Percentiles rank a stretch among this genome's conserved stretches.
phyloP scores from a whole-genome alignment of 2,888 invertebrate genomes.

The Teleiodes luculella region DNA sequence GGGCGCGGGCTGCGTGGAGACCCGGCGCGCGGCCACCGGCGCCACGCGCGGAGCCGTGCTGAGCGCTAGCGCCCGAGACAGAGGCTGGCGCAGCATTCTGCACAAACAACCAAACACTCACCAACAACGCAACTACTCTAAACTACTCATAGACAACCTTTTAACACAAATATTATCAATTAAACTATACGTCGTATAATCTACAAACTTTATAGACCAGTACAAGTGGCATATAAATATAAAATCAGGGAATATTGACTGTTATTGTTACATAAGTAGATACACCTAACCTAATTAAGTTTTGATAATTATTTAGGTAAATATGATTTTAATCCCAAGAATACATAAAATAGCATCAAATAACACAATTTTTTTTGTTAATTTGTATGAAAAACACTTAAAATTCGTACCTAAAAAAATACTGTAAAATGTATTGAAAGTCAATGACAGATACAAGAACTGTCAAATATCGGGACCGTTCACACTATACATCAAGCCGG shows the following conservation, averaged over 20 bases:
- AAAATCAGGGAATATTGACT: slow-evolving; percentile 42
- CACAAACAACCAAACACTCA: slow-evolving; percentile 13
- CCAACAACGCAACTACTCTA: slow-evolving; percentile 25
- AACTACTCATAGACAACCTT: slow-evolving; percentile 16
- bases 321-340: not conserved
- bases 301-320: slow-evolving; percentile 16
- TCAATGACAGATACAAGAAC: slow-evolving; percentile 42
- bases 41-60: slow-evolving; percentile 60
- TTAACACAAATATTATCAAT: not conserved
- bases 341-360: slow-evolving; percentile 2
- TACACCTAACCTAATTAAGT: slow-evolving; percentile 63
- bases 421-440: slow-evolving; percentile 33
- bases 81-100: slow-evolving; percentile 87
- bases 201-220: not conserved
- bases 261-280: slow-evolving; percentile 76
- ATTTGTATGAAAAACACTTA: slow-evolving; percentile 37
- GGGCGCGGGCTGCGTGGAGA: slow-evolving; percentile 51
- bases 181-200: not conserved
- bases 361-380: slow-evolving; percentile 23
- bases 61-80: slow-evolving; percentile 82
- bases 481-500: not conserved
- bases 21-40: slow-evolving; percentile 64
- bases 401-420: slow-evolving; percentile 50
- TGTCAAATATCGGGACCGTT: slow-evolving; percentile 29
- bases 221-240: not conserved